Evolutionary conservation across 2,888 invertebrate species (phyloP).

Genomic region (Zele albiditarsus): DNA sequence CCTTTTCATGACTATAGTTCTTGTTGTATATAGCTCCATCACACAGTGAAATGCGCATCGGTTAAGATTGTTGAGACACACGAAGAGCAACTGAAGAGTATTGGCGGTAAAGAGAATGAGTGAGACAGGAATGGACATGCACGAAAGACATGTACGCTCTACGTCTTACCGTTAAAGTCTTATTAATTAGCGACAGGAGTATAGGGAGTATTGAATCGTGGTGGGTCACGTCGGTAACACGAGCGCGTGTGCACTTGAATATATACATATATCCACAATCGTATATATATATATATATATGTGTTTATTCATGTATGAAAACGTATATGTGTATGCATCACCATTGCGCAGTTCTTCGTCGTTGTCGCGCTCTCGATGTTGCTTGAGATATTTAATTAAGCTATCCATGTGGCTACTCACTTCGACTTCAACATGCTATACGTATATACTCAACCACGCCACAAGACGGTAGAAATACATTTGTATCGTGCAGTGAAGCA

Average conservation of each 20-base stretch:
- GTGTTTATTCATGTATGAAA: not conserved
- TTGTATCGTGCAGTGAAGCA: slow-evolving; percentile 42
- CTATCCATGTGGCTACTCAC: slow-evolving; percentile 49
- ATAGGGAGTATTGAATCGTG: slow-evolving; percentile 43
- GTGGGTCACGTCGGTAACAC: slow-evolving; percentile 52
- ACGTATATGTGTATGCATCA: slow-evolving; percentile 28
- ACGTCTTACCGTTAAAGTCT: slow-evolving; percentile 57
- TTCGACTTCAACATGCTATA: slow-evolving; percentile 31
- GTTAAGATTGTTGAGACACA: slow-evolving; percentile 44
- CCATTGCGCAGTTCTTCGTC: slow-evolving; percentile 14
- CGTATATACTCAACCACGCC: slow-evolving; percentile 18
- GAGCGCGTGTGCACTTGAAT: slow-evolving; percentile 35
- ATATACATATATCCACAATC: slow-evolving; percentile 3
- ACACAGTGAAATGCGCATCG: slow-evolving; percentile 44
- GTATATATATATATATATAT: slow-evolving; percentile 26
- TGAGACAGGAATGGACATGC: slow-evolving; percentile 40
- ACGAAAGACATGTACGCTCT: slow-evolving; percentile 46
- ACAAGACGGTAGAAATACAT: slow-evolving; percentile 36
- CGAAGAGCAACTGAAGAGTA: slow-evolving; percentile 45
- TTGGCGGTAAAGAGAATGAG: slow-evolving; percentile 38
- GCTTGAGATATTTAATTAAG: slow-evolving; percentile 57
- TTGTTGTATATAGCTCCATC: slow-evolving; percentile 10
- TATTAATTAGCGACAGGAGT: slow-evolving; percentile 56
- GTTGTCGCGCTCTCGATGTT: slow-evolving; percentile 44
- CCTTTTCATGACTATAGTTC: not conserved